Conservation (phyloP, 2,113 vertebrate genomes). For the Trochalopteron elliotii region DNA sequence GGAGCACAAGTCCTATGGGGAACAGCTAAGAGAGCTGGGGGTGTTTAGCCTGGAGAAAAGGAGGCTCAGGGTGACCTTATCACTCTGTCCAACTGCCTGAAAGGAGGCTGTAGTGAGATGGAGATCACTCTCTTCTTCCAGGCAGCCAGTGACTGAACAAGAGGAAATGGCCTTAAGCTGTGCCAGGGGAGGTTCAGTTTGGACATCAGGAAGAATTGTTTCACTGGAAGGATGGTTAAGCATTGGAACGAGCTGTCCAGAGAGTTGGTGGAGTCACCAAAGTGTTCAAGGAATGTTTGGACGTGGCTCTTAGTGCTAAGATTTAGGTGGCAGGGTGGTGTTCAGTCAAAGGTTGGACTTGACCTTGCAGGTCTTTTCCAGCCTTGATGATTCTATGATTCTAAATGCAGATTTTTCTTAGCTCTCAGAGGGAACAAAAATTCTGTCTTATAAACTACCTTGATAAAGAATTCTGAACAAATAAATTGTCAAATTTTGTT, state of each 20-base stretch:
- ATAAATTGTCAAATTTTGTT: neutral
- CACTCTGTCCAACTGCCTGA: neutral
- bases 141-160: neutral
- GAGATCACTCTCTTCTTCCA: neutral
- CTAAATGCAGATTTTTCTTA: neutral
- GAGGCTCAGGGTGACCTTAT: neutral
- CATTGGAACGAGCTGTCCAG: neutral
- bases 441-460: neutral
- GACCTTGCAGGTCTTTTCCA: neutral
- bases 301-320: neutral
- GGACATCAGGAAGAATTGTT: neutral
- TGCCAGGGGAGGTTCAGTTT: neutral
- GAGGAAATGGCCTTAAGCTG: neutral
- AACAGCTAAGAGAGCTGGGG: neutral
- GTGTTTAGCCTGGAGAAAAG: neutral
- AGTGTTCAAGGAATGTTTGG: neutral
- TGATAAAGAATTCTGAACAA: conserved; percentile 3
- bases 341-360: neutral
- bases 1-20: neutral
- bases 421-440: neutral
- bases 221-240: neutral
- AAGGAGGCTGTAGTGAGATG: neutral
- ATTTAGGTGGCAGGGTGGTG: neutral
- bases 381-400: neutral
- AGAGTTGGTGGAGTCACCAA: neutral